Conservation (phyloP, 2,888 invertebrate species). For the Sepioteuthis lessoniana region DNA sequence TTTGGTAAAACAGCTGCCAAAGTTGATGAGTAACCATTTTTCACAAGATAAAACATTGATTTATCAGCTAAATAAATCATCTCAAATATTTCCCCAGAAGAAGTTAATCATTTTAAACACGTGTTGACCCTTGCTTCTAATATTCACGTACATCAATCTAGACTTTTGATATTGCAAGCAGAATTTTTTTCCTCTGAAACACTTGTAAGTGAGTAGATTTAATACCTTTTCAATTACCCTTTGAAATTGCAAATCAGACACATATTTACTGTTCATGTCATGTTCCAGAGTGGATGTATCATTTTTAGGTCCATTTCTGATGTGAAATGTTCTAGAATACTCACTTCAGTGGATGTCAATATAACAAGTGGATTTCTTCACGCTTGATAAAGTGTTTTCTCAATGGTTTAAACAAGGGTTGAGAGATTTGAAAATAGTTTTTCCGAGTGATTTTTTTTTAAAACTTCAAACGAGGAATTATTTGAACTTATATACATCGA, state of each 20-base stretch:
- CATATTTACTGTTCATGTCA: background rate
- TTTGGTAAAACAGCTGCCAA: too few relatives aligned
- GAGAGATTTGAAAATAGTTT: too few relatives aligned
- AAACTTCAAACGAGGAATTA: too few relatives aligned
- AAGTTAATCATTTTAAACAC: too few relatives aligned
- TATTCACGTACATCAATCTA: background rate
- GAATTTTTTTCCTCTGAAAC: background rate
- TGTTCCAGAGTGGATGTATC: background rate
- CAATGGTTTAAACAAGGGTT: background rate
- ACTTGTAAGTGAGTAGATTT: background rate
- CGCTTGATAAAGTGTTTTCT: background rate
- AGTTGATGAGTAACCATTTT: too few relatives aligned
- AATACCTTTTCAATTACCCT: background rate
- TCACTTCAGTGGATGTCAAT: background rate
- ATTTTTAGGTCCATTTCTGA: background rate
- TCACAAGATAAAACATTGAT: too few relatives aligned
- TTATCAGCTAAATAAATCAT: too few relatives aligned
- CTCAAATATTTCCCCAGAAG: too few relatives aligned
- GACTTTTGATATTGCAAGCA: background rate
- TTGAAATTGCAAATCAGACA: background rate
- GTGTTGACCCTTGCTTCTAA: too few relatives aligned
- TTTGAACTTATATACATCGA: too few relatives aligned
- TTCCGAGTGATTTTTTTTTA: too few relatives aligned
- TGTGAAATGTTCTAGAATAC: background rate
- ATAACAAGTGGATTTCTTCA: background rate